Evolutionary conservation across 2,113 vertebrate genomes (phyloP).

Genomic region (Cyphomyrus discorhynchus): DNA sequence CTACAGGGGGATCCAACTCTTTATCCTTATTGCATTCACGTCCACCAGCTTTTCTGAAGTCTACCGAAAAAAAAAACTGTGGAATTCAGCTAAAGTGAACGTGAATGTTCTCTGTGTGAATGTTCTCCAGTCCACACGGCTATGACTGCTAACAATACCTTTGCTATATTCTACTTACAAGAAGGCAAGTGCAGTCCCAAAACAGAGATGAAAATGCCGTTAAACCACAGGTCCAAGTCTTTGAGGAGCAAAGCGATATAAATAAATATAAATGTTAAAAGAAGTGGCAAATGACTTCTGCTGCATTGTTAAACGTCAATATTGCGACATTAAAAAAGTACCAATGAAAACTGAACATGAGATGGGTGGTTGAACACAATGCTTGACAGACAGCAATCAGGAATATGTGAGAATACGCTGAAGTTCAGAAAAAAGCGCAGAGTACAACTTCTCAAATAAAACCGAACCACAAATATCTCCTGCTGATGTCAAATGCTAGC

Average conservation of each 20-base stretch:
- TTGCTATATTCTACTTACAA: background rate
- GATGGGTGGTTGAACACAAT: background rate
- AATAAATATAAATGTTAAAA: background rate
- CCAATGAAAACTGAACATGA: background rate
- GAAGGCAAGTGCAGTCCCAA: background rate
- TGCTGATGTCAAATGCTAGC: background rate
- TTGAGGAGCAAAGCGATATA: background rate
- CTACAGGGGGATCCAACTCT: background rate
- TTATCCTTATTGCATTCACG: background rate
- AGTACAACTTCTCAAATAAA: background rate
- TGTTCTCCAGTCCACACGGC: background rate
- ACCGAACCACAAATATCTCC: background rate
- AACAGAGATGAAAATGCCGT: background rate
- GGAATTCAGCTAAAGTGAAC: background rate
- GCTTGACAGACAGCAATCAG: background rate
- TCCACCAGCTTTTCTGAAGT: background rate
- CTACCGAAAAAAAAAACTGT: background rate
- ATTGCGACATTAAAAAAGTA: background rate
- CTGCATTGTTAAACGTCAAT: background rate
- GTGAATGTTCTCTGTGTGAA: background rate
- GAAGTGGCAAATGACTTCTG: background rate
- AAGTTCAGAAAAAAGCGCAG: background rate
- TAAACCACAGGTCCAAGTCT: background rate
- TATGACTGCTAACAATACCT: background rate
- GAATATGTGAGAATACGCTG: background rate